Percentiles rank a stretch among this genome's conserved stretches.
Conservation (phyloP, 2,113 vertebrate species). For the Gymnocephalus cernua region DNA sequence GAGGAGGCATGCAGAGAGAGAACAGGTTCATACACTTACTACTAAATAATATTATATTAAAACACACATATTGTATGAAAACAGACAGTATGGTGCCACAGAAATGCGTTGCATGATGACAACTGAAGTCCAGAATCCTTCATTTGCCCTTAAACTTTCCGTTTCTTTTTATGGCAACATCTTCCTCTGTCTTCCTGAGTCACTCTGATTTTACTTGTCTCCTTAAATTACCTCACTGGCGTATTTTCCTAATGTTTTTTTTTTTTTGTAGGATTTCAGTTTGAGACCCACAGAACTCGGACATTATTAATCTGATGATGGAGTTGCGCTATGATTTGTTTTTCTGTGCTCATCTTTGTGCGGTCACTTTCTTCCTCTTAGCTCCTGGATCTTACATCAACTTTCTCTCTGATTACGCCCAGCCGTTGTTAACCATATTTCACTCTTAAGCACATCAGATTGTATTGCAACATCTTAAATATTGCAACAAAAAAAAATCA, state of each 20-base stretch:
- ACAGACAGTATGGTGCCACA: not conserved
- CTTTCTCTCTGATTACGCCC: not conserved
- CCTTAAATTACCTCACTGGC: not conserved
- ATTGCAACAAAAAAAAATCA: too few species aligned
- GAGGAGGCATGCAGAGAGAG: constrained; percentile 91
- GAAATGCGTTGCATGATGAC: not conserved
- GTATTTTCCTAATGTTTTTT: not conserved
- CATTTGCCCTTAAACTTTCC: constrained; percentile 11
- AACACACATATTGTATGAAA: not conserved
- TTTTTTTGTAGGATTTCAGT: not conserved
- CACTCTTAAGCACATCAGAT: not conserved
- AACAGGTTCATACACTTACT: constrained; percentile 88
- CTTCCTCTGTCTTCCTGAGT: constrained; percentile 31
- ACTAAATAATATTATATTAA: not conserved
- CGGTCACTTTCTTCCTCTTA: not conserved
- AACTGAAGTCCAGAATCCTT: constrained; percentile 7
- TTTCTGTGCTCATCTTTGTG: not conserved
- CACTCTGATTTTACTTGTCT: constrained; percentile 35
- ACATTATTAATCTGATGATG: constrained; percentile 1
- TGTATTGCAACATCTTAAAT: not conserved
- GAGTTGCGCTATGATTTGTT: not conserved
- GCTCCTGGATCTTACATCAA: not conserved
- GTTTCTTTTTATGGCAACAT: constrained; percentile 18
- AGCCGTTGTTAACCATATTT: not conserved
- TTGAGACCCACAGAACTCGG: not conserved